These are phyloP conservation scores for Pyrrhia umbra DNA, from an alignment of 2,888 invertebrate species.

Conservation along the genomic window DNA sequence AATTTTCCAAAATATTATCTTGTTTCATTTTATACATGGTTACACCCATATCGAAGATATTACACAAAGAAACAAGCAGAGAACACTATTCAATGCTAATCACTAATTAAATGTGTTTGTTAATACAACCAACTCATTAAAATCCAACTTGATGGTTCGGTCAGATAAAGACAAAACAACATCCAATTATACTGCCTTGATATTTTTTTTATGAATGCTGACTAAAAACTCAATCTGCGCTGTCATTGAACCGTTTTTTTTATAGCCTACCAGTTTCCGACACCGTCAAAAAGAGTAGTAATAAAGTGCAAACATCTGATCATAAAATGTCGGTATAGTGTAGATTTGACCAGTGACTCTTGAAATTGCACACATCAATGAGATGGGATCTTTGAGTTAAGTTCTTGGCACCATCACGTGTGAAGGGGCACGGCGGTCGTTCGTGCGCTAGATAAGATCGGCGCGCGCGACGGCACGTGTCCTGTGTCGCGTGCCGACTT, in stretches of 20 bases:
- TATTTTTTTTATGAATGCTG: conserved; percentile 25
- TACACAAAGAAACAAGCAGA: conserved; percentile 22
- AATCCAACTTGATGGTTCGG: conserved; percentile 24
- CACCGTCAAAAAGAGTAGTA: conserved; percentile 13
- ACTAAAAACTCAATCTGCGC: conserved; percentile 21
- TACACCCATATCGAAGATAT: background rate
- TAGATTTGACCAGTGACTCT: conserved; percentile 69
- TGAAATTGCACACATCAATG: conserved; percentile 78
- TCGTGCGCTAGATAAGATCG: conserved; percentile 86
- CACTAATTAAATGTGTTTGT: conserved; percentile 32
- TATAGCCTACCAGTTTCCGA: conserved; percentile 32
- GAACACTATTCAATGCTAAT: conserved; percentile 35
- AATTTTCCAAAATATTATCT: conserved; percentile 73
- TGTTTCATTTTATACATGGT: conserved; percentile 55
- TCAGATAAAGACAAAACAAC: conserved; percentile 37
- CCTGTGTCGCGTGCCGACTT: conserved; percentile 77
- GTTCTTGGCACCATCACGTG: conserved; percentile 85
- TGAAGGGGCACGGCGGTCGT: conserved; percentile 87
- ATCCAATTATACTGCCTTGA: conserved; percentile 33
- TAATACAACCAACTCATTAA: conserved; percentile 34
- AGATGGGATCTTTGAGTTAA: conserved; percentile 82
- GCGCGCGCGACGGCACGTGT: conserved; percentile 84
- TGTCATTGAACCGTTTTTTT: conserved; percentile 40
- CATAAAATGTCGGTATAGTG: conserved; percentile 56
- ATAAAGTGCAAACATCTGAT: conserved; percentile 54